A percentile compares a stretch with the other conserved stretches of the same genome.
Evolutionary conservation across 2,113 vertebrate genomes (phyloP).

Genomic region (Archilochus colubris): DNA sequence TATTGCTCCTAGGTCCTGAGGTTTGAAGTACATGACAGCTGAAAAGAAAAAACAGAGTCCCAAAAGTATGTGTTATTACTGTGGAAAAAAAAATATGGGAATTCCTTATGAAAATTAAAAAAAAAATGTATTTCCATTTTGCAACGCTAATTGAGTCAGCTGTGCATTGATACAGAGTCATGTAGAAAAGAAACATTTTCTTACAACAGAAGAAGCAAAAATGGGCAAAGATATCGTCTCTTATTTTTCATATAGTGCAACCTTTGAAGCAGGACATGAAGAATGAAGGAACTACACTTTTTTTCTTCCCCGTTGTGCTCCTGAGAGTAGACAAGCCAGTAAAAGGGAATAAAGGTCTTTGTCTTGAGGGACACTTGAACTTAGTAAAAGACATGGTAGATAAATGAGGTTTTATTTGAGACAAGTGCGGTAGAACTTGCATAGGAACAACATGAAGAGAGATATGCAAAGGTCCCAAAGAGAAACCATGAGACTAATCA

Average conservation of each 20-base stretch:
- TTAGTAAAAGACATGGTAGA: neutral
- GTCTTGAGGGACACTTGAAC: neutral
- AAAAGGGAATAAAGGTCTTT: neutral
- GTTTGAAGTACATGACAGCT: neutral
- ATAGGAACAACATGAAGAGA: neutral
- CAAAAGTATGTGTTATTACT: neutral
- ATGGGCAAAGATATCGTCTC: neutral
- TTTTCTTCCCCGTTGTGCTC: neutral
- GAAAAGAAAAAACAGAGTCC: neutral
- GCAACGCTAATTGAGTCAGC: neutral
- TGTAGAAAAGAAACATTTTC: neutral
- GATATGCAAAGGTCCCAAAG: neutral
- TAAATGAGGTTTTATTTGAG: neutral
- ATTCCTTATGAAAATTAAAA: neutral
- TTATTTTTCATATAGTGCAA: neutral
- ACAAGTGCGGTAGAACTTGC: neutral
- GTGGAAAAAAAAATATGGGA: neutral
- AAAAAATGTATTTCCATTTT: neutral
- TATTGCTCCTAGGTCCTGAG: neutral
- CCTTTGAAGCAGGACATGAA: neutral
- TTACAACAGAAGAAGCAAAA: neutral
- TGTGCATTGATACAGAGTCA: neutral
- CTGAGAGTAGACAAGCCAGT: neutral
- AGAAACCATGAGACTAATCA: neutral
- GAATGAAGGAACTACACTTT: neutral